Evolutionary conservation across 2,797 vertebrate genomes (phyloP).

Genomic region (Philypnodon macrostomus): DNA sequence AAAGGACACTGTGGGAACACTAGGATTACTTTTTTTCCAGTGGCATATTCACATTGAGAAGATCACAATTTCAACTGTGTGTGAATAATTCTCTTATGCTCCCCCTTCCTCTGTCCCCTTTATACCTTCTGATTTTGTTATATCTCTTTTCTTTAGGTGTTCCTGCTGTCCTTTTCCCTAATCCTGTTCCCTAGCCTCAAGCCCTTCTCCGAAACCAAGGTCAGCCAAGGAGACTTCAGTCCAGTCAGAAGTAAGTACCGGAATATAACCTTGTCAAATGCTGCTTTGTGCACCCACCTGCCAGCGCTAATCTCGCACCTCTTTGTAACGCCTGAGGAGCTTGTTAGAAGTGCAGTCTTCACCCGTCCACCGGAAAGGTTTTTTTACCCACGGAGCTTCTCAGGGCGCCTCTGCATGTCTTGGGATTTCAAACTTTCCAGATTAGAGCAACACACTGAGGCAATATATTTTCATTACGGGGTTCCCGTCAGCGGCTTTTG

Average conservation of each 20-base stretch:
- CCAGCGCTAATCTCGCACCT: constrained; percentile 34
- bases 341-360: constrained; percentile 27
- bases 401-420: constrained; percentile 7
- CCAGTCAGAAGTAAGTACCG: constrained; percentile 76
- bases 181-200: constrained; percentile 77
- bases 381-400: constrained; percentile 17
- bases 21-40: background rate
- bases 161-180: constrained; percentile 77
- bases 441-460: constrained; percentile 2
- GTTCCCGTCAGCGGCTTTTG: constrained; percentile 4
- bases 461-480: constrained; percentile 5
- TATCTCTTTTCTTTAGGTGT: constrained; percentile 53
- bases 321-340: constrained; percentile 18
- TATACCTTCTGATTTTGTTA: background rate
- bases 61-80: constrained; percentile 1
- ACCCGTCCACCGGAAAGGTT: constrained; percentile 8
- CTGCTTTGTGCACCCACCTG: constrained; percentile 19
- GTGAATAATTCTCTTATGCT: background rate
- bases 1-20: background rate
- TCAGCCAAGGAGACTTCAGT: constrained; percentile 77
- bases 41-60: background rate
- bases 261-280: constrained; percentile 31
- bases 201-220: constrained; percentile 73
- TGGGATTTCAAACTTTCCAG: constrained; percentile 24
- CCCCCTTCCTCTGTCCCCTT: background rate